phyloP scores from a whole-genome alignment of 64 coral and sea anemone species.

The Montipora foliosa region DNA sequence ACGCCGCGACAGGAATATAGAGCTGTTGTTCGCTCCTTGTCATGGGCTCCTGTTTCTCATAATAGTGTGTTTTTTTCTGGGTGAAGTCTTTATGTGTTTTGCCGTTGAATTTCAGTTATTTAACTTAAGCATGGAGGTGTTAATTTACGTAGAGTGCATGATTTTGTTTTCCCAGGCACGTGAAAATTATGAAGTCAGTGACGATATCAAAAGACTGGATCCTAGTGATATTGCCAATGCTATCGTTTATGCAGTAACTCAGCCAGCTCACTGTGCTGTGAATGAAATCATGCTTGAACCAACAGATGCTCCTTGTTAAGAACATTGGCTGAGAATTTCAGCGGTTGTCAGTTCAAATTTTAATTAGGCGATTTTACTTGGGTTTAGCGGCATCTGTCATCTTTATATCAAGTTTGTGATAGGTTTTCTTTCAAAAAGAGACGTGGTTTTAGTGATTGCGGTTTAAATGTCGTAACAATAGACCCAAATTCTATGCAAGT shows the following conservation, averaged over 20 bases:
- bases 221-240: conserved; percentile 76
- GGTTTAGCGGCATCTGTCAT: background rate
- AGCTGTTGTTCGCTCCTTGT: too few relatives aligned
- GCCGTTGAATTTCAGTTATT: too few relatives aligned
- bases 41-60: too few relatives aligned
- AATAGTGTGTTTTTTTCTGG: too few relatives aligned
- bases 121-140: background rate
- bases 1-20: too few relatives aligned
- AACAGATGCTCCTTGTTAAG: conserved; percentile 72
- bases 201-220: conserved; percentile 75
- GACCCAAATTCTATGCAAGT: too few relatives aligned
- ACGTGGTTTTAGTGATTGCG: too few relatives aligned
- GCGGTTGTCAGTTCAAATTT: background rate
- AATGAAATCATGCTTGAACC: conserved; percentile 95
- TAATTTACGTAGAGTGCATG: background rate
- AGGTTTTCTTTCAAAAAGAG: too few relatives aligned
- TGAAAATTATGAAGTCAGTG: conserved; percentile 81
- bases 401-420: too few relatives aligned
- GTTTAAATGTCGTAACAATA: too few relatives aligned
- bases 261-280: conserved; percentile 89
- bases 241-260: conserved; percentile 78
- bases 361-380: background rate
- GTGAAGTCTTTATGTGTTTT: too few relatives aligned
- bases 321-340: background rate
- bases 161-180: conserved; percentile 56